These are phyloP conservation scores for Xylota sylvarum DNA, from an alignment of 2,888 invertebrate genomes.

Conservation along the genomic window DNA sequence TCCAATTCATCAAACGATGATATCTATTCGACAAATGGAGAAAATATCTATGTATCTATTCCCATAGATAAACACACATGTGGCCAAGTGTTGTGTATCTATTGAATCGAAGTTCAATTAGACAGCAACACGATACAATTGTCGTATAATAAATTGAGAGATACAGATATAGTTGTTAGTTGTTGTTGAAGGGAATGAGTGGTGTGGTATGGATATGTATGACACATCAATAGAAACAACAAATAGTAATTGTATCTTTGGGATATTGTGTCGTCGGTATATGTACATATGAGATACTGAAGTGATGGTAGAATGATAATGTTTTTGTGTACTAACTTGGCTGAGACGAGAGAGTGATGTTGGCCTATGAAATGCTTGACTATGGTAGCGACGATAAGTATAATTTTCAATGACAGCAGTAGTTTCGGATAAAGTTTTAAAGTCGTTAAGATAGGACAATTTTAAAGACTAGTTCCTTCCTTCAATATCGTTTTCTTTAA, in stretches of 20 bases:
- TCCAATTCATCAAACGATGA: slow-evolving; percentile 53
- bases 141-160: slow-evolving; percentile 35
- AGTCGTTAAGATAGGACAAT: too few species aligned
- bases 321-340: slow-evolving; percentile 3
- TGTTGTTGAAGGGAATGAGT: slow-evolving; percentile 1
- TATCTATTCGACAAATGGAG: slow-evolving; percentile 30
- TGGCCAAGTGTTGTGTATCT: slow-evolving; percentile 13
- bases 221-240: slow-evolving; percentile 39
- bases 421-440: too few species aligned
- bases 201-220: neutral
- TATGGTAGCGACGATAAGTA: slow-evolving; percentile 18
- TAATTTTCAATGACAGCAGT: slow-evolving; percentile 7
- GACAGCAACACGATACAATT: slow-evolving; percentile 43
- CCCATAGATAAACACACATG: slow-evolving; percentile 10
- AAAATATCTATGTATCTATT: slow-evolving; percentile 31
- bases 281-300: neutral
- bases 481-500: too few species aligned
- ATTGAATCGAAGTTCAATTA: slow-evolving; percentile 58
- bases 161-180: neutral
- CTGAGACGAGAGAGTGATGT: neutral
- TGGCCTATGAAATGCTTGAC: neutral
- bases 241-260: slow-evolving; percentile 41
- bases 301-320: neutral
- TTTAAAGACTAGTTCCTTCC: too few species aligned
- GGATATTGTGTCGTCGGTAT: neutral